These are phyloP conservation scores for Chloropsis hardwickii DNA, from an alignment of 2,113 vertebrate genomes.

Conservation along the genomic window DNA sequence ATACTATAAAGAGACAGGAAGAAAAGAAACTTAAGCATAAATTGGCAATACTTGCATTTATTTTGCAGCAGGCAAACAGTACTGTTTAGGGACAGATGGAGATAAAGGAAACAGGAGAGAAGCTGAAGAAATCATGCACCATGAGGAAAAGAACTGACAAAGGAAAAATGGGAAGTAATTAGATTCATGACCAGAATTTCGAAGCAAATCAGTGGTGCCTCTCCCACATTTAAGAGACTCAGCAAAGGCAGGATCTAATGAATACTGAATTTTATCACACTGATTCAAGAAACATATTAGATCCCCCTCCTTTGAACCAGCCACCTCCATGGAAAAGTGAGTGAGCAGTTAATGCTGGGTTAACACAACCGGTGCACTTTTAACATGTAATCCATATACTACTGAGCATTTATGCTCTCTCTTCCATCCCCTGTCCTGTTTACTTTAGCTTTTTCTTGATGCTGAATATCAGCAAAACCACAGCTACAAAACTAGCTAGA, in stretches of 20 bases:
- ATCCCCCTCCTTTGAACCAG: not conserved
- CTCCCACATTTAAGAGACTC: not conserved
- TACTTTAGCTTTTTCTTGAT: not conserved
- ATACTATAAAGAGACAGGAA: not conserved
- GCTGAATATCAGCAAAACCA: not conserved
- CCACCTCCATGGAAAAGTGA: not conserved
- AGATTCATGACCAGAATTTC: not conserved
- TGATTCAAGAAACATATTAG: not conserved
- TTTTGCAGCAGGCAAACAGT: not conserved
- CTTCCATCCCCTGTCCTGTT: not conserved
- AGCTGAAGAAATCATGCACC: not conserved
- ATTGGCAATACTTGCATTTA: not conserved
- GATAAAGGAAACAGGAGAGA: not conserved
- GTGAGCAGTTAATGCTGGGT: not conserved
- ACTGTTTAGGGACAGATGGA: not conserved
- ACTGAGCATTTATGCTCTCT: not conserved
- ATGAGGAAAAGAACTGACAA: not conserved
- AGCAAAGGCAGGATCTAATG: not conserved
- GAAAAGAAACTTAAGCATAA: not conserved
- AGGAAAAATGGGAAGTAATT: not conserved
- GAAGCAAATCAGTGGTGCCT: not conserved
- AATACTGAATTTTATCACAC: not conserved
- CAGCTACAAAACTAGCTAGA: not conserved
- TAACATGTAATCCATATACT: not conserved
- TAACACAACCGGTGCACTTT: not conserved